phyloP scores from a whole-genome alignment of 2,113 vertebrate genomes.

The Kryptolebias marmoratus region DNA sequence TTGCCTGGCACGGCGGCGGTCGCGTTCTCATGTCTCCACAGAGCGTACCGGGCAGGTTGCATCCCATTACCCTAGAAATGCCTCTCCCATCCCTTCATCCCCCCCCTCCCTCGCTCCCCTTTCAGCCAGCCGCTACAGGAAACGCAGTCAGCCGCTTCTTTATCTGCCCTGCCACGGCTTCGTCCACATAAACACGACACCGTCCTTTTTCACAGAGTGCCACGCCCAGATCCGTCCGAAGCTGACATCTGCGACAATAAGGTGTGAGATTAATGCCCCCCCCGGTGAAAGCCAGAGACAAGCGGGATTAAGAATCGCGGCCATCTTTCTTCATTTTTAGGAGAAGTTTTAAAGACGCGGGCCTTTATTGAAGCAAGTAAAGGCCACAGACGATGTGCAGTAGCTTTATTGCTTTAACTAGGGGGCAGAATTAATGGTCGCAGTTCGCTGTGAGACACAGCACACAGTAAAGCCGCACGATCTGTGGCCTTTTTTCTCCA shows the following conservation, averaged over 20 bases:
- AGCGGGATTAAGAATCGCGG: neutral
- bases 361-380: neutral
- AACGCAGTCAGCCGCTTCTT: slow-evolving; percentile 47
- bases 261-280: slow-evolving; percentile 6
- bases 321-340: neutral
- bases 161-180: slow-evolving; percentile 52
- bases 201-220: slow-evolving; percentile 36
- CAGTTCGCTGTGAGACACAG: neutral
- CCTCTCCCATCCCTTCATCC: slow-evolving; percentile 17
- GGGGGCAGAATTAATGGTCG: neutral
- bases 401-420: neutral
- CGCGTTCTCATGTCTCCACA: slow-evolving; percentile 16
- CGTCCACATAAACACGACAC: slow-evolving; percentile 30
- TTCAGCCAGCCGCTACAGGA: slow-evolving; percentile 21
- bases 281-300: neutral
- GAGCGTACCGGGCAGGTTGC: slow-evolving; percentile 16
- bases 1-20: neutral
- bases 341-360: neutral
- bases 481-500: slow-evolving; percentile 6
- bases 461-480: slow-evolving; percentile 1
- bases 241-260: slow-evolving; percentile 28
- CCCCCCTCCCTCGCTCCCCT: slow-evolving; percentile 11
- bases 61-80: slow-evolving; percentile 56
- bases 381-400: neutral
- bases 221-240: slow-evolving; percentile 38